phyloP scores from a whole-genome alignment of 2,888 invertebrate genomes.

The Zeuzera pyrina region DNA sequence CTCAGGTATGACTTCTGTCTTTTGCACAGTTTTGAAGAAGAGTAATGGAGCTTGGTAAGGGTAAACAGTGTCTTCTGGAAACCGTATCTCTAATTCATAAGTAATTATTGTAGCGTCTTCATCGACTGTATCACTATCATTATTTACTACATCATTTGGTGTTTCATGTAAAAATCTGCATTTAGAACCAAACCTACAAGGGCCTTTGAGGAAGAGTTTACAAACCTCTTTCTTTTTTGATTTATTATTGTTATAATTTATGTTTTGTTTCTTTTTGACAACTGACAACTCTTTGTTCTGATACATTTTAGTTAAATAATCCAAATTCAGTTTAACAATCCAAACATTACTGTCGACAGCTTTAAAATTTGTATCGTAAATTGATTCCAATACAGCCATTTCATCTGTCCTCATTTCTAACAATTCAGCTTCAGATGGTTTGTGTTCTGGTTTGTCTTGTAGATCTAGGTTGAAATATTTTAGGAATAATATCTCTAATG shows the following conservation, averaged over 20 bases:
- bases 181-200: constrained; percentile 81
- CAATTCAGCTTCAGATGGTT: constrained; percentile 66
- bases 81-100: constrained; percentile 83
- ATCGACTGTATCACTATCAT: constrained; percentile 28
- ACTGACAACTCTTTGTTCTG: constrained; percentile 63
- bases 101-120: constrained; percentile 42
- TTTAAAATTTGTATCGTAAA: constrained; percentile 80
- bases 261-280: constrained; percentile 50
- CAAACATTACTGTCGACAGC: constrained; percentile 82
- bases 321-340: constrained; percentile 78
- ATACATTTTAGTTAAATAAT: constrained; percentile 75
- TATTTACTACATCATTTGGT: constrained; percentile 44
- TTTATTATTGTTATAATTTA: constrained; percentile 48
- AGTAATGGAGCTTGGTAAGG: constrained; percentile 83
- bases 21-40: constrained; percentile 76
- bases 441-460: constrained; percentile 42
- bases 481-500: constrained; percentile 78
- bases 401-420: constrained; percentile 80
- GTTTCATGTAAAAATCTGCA: constrained; percentile 82
- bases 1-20: constrained; percentile 73
- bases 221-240: constrained; percentile 73
- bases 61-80: constrained; percentile 79
- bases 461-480: constrained; percentile 77
- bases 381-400: constrained; percentile 82
- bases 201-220: constrained; percentile 76